These are phyloP conservation scores for Pachymerium ferrugineum DNA, from an alignment of 2,888 invertebrate genomes.

Conservation along the genomic window DNA sequence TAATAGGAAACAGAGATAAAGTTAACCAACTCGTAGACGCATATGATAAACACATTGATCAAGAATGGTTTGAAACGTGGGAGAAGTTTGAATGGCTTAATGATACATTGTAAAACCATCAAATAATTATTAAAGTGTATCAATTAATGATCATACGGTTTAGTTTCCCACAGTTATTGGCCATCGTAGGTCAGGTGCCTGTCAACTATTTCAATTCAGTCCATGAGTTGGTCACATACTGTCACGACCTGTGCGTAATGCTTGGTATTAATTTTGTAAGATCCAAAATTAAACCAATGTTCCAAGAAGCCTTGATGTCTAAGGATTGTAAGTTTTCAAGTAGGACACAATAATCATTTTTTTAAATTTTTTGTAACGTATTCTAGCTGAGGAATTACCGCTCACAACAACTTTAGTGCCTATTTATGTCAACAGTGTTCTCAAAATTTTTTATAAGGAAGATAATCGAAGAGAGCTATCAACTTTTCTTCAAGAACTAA, in stretches of 20 bases:
- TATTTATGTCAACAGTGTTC: constrained; percentile 47
- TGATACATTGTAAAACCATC: constrained; percentile 45
- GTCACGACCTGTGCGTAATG: constrained; percentile 58
- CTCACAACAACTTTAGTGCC: constrained; percentile 42
- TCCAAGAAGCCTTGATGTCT: constrained; percentile 39
- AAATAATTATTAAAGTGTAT: background rate
- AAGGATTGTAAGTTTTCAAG: background rate
- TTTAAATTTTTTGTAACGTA: background rate
- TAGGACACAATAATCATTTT: background rate
- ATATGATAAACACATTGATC: constrained; percentile 59
- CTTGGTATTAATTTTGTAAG: constrained; percentile 62
- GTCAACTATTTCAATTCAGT: constrained; percentile 53
- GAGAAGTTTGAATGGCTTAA: constrained; percentile 59
- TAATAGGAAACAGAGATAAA: constrained; percentile 56
- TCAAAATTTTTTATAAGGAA: constrained; percentile 46
- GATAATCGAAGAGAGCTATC: constrained; percentile 44
- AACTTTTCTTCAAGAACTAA: constrained; percentile 45
- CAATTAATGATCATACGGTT: constrained; percentile 38
- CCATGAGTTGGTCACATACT: constrained; percentile 54
- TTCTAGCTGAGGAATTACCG: background rate
- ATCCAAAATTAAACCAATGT: constrained; percentile 46
- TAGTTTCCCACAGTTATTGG: constrained; percentile 58
- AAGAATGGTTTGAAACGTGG: constrained; percentile 59
- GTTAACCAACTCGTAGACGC: constrained; percentile 57
- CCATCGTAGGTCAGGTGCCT: constrained; percentile 55